These are phyloP conservation scores for Atethmia centrago DNA, from an alignment of 2,888 invertebrate genomes.

Conservation along the genomic window DNA sequence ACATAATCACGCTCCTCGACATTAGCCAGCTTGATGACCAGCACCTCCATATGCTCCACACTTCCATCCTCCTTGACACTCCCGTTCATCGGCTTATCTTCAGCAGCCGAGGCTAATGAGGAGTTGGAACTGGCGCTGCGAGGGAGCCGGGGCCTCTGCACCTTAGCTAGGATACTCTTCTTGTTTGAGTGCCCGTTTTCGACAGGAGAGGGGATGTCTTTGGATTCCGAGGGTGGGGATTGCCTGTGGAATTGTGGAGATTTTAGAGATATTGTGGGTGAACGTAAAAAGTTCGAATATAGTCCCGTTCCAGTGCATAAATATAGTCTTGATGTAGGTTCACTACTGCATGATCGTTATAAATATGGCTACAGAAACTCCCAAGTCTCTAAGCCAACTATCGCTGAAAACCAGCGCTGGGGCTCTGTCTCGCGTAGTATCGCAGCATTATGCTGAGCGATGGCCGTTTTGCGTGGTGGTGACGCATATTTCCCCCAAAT, in stretches of 20 bases:
- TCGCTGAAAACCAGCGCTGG: too few species aligned
- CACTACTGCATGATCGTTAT: too few species aligned
- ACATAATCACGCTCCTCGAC: constrained; percentile 86
- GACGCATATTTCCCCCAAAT: too few species aligned
- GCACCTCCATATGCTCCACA: constrained; percentile 81
- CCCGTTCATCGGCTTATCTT: constrained; percentile 74
- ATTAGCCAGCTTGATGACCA: constrained; percentile 84
- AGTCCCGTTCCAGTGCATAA: too few species aligned
- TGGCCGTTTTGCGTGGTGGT: too few species aligned
- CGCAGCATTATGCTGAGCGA: too few species aligned
- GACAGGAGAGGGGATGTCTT: constrained; percentile 72
- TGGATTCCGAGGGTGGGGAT: constrained; percentile 74
- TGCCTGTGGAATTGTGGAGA: constrained; percentile 67
- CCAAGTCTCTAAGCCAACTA: too few species aligned
- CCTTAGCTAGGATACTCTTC: constrained; percentile 83
- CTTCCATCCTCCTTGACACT: constrained; percentile 68
- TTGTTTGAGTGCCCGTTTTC: constrained; percentile 79
- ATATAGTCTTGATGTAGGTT: too few species aligned
- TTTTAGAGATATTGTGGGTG: not conserved
- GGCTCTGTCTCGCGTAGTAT: too few species aligned
- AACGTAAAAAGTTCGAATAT: not conserved
- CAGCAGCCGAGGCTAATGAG: constrained; percentile 70
- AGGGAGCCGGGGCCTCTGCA: constrained; percentile 80
- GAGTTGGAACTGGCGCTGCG: constrained; percentile 79
- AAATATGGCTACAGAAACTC: too few species aligned